These are phyloP conservation scores for Egretta garzetta DNA, from an alignment of 2,113 vertebrate species.

Conservation along the genomic window DNA sequence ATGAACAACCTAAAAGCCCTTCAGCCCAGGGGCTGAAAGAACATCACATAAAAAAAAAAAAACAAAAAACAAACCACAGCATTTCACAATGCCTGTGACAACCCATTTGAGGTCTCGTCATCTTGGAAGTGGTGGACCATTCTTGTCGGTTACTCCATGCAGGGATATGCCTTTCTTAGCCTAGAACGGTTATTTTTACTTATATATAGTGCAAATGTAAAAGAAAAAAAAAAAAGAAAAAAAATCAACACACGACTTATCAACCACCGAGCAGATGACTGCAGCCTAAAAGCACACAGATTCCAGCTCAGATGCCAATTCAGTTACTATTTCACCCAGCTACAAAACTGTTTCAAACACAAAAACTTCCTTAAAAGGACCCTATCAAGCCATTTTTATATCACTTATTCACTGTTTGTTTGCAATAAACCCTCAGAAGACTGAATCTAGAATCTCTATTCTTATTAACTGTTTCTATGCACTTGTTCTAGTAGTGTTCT, in stretches of 20 bases:
- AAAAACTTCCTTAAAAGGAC: slow-evolving; percentile 47
- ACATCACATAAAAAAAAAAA: not conserved
- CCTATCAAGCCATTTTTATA: not conserved
- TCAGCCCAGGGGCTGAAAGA: not conserved
- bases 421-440: not conserved
- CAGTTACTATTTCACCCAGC: not conserved
- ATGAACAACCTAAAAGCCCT: not conserved
- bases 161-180: not conserved
- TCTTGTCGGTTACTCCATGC: not conserved
- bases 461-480: not conserved
- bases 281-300: not conserved
- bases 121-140: not conserved
- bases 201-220: not conserved
- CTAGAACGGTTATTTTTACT: not conserved
- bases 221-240: not conserved
- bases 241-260: not conserved
- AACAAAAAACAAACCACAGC: not conserved
- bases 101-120: not conserved
- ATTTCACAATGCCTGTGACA: not conserved
- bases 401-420: not conserved
- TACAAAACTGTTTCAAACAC: not conserved
- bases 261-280: not conserved
- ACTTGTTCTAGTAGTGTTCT: too few relatives aligned
- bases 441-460: not conserved
- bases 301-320: slow-evolving; percentile 32